A percentile compares a stretch with the other conserved stretches of the same genome.
phyloP scores from a whole-genome alignment of 2,113 vertebrate species.

The Microtus richardsoni region DNA sequence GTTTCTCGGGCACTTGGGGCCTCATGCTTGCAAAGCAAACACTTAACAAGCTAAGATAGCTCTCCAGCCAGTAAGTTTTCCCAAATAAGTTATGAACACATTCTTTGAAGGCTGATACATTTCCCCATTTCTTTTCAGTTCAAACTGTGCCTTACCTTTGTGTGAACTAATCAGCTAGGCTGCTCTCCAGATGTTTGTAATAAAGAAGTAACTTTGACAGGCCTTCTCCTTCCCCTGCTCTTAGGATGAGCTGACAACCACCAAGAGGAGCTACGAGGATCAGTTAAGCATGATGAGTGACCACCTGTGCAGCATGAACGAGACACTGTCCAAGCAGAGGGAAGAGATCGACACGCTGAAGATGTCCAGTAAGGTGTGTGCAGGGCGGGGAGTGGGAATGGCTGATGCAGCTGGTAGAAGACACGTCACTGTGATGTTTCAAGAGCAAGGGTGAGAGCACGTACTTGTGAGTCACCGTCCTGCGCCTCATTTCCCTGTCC shows the following conservation, averaged over 20 bases:
- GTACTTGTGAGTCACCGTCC: conserved; percentile 2
- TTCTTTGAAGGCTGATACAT: background rate
- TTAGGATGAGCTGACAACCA: conserved; percentile 97
- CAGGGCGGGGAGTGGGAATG: background rate
- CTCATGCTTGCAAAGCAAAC: background rate
- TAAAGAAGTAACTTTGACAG: background rate
- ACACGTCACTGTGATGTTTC: background rate
- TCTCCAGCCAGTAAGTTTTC: background rate
- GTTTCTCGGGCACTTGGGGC: background rate
- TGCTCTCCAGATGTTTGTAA: background rate
- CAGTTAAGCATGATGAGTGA: conserved; percentile 99
- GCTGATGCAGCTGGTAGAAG: background rate
- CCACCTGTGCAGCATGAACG: conserved; percentile 98
- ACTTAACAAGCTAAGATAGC: background rate
- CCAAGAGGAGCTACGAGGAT: conserved; percentile 98
- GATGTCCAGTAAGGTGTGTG: conserved; percentile 93
- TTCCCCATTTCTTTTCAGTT: background rate
- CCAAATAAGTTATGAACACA: background rate
- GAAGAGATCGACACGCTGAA: conserved; percentile 98
- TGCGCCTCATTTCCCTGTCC: background rate
- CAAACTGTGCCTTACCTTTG: background rate
- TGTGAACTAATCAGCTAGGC: background rate
- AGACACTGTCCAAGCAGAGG: conserved; percentile 96
- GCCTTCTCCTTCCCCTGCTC: background rate
- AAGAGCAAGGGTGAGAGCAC: background rate